Evolutionary conservation across 2,888 invertebrate genomes (phyloP), one percentile per base, ranked within the genome.

Genomic region (Scotopteryx bipunctaria): DNA sequence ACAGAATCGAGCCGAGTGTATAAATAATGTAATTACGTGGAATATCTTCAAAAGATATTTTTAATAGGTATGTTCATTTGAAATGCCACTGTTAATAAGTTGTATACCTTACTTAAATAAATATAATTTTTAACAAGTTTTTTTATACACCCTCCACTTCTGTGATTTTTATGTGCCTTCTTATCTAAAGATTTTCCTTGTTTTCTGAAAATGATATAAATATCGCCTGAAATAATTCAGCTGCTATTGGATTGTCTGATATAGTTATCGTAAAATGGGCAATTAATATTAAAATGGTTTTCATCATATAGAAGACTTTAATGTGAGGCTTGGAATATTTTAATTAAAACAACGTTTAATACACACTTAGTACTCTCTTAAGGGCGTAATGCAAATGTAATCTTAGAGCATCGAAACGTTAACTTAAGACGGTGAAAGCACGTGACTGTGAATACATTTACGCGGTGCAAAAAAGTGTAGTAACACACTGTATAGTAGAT

Each of bases 41-140:
- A 55, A 71, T 73, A 69, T 79, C 81, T 81, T 81, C 27, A 71
- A 75, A 85, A 83, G 76, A 72, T 81, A 71, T 75, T 73, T 67
- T 60, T 50, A 61, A 55, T 64, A 68, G 55, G 66, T 9, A 54
- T 59, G 33, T 47, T 52, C 64, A 74, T 78, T 72, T 73, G 65
- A 72, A 78, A 79, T 81, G 82, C 81, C 83, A 83, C 84, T 85
- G 85, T 84, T 86, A 78, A 79, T 76, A 74, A 79, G 73, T 81
- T 80, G 72, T 78, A 73, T 70, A n/a, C n/a, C n/a, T n/a, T n/a
- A n/a, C n/a, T n/a, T n/a, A 57, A 81, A 75, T 80, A 82, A 83
- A 83, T 81, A 81, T 80, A 75, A 72, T 77, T 79, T 11, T 75
- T 70, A 72, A 75, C 67, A 42, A 33, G 2, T 25, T 33, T 13